Evolutionary conservation across 2,888 invertebrate species (phyloP).

Genomic region (Ariolimax columbianus): DNA sequence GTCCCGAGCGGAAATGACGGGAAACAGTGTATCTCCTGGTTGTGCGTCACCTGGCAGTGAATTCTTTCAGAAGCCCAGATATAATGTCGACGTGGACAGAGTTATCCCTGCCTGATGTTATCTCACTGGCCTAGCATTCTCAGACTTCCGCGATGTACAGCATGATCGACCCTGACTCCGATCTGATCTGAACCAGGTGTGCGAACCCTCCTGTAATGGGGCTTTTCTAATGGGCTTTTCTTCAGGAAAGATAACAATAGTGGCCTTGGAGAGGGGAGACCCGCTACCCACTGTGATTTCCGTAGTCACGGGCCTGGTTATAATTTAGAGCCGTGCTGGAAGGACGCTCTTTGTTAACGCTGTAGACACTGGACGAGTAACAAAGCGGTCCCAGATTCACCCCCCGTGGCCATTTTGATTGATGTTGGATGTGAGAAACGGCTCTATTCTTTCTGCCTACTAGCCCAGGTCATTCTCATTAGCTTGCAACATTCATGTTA

Average conservation of each 20-base stretch:
- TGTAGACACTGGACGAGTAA: not conserved
- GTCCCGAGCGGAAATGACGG: too few species aligned
- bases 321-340: not conserved
- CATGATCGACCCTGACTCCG: not conserved
- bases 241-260: not conserved
- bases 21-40: too few species aligned
- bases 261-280: not conserved
- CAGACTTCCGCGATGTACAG: not conserved
- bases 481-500: not conserved
- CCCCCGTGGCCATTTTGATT: slow-evolving; percentile 1
- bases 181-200: not conserved
- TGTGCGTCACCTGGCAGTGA: too few species aligned
- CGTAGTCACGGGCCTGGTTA: not conserved
- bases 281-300: not conserved
- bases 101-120: not conserved
- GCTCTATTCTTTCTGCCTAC: not conserved
- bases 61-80: too few species aligned
- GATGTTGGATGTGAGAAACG: not conserved
- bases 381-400: not conserved
- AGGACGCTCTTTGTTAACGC: not conserved
- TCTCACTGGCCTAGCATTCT: not conserved
- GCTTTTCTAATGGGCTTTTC: not conserved
- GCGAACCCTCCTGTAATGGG: not conserved
- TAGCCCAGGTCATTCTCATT: not conserved
- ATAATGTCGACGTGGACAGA: too few species aligned